Evolutionary conservation across 1,140 invertebrate genomes (phyloP), one percentile per base, ranked within the genome.

Genomic region (Zaprionus camerounensis): DNA sequence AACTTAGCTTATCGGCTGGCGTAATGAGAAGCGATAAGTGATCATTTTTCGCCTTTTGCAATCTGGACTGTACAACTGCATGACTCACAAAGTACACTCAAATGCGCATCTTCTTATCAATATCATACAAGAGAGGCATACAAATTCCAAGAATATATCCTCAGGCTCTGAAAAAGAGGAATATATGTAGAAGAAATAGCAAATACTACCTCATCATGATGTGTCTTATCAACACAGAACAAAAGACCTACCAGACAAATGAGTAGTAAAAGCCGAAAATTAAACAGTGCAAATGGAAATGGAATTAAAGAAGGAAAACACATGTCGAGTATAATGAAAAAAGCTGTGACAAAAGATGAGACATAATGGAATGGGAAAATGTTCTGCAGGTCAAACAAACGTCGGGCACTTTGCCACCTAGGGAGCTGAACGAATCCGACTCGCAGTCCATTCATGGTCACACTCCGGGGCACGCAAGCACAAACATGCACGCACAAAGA

Each of bases 401-500:
- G 71, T 75, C 66, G 75, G 67, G 76, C 64, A 75, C 78, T 78
- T 64, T 76, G 80, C 76, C 79, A 83, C 76, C 81, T 79, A 78
- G 58, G 46, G 80, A 58, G 67, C 41, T 22, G 55, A 22, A 51
- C 63, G 69, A 57, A 26, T 7, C 1, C 13, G 28, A 49, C 17
- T 41, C 36, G 5, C 49, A 41, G 41, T 55, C 24, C 17, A 49
- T 68, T 41, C 17, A 41, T 63, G 56, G 31, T 46, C 51, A 56
- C 71, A 58, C 51, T 65, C 57, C 46, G 62, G 49, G 38, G 58
- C 70, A 76, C 69, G 73, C 83, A 88, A 74, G 85, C 49, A 80
- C 65, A 88, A 85, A 80, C 85, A 90, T 66, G 84, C 63, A 71
- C 46, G 57, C 70, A 78, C 77, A 78, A 77, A 73, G 51, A 76